A percentile compares a stretch with the other conserved stretches of the same genome.
Conservation (phyloP, 1,140 invertebrate species). For the Triops cancriformis region DNA sequence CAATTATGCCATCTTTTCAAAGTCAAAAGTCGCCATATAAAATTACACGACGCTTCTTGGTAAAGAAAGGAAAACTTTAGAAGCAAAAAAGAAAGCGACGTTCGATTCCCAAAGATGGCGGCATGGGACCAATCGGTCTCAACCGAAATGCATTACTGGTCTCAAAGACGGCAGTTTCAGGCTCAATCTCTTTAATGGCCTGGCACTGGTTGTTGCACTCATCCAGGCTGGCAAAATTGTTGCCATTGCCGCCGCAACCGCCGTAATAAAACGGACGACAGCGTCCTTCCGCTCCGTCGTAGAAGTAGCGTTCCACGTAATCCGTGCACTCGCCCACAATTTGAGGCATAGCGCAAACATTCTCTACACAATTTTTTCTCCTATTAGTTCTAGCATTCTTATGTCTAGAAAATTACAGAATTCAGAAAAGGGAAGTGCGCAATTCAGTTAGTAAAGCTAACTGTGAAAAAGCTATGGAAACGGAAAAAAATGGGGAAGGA, state of each 20-base stretch:
- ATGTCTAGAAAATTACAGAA: neutral
- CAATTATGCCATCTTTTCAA: constrained; percentile 15
- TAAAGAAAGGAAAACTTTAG: too few relatives aligned
- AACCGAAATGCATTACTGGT: neutral
- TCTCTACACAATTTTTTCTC: neutral
- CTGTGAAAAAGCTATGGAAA: neutral
- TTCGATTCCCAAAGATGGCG: too few relatives aligned
- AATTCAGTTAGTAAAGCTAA: constrained; percentile 11
- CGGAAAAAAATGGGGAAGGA: neutral
- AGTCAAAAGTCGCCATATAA: neutral
- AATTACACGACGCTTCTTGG: too few relatives aligned
- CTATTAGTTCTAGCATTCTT: constrained; percentile 16
- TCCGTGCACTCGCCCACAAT: constrained; percentile 67
- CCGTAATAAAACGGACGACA: constrained; percentile 73
- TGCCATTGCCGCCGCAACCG: constrained; percentile 70
- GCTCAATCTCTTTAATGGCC: constrained; percentile 26
- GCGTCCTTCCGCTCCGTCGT: constrained; percentile 57
- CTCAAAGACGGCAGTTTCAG: neutral
- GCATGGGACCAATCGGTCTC: too few relatives aligned
- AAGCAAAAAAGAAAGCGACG: too few relatives aligned
- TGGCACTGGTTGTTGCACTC: constrained; percentile 57
- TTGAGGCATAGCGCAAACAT: constrained; percentile 58
- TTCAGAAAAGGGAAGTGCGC: neutral
- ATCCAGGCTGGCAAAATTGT: constrained; percentile 61
- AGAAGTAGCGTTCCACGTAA: constrained; percentile 73